Conservation (phyloP, 2,113 vertebrate species). For the Pangasianodon gigas region DNA sequence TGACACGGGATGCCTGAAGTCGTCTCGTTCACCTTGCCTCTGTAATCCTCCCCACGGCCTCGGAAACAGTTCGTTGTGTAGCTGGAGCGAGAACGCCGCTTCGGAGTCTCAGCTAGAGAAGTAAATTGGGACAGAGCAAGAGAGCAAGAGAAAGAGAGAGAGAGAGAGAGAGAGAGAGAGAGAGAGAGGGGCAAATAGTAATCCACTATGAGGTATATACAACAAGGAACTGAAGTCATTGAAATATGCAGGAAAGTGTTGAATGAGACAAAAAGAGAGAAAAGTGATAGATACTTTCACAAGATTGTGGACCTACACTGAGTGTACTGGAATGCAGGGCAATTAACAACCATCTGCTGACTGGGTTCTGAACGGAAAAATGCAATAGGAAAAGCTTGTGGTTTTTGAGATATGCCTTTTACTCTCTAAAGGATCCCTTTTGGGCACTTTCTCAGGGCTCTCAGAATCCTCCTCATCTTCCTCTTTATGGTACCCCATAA, state of each 20-base stretch:
- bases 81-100: slow-evolving; percentile 70
- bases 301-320: background rate
- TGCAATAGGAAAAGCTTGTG: background rate
- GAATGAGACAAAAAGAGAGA: background rate
- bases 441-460: background rate
- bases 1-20: slow-evolving; percentile 88
- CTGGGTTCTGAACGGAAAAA: background rate
- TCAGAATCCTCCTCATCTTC: background rate
- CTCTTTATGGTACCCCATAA: background rate
- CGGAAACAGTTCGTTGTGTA: slow-evolving; percentile 82
- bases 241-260: background rate
- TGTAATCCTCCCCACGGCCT: slow-evolving; percentile 87
- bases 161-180: background rate
- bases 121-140: background rate
- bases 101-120: slow-evolving; percentile 66
- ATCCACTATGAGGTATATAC: background rate
- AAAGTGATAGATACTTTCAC: background rate
- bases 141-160: background rate
- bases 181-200: background rate
- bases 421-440: background rate
- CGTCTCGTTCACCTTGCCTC: slow-evolving; percentile 83
- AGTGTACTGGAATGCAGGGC: background rate
- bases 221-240: background rate
- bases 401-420: background rate
- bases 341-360: background rate